A percentile compares a stretch with the other conserved stretches of the same genome.
phyloP scores from a whole-genome alignment of 2,113 vertebrate species.

The Platichthys stellatus region DNA sequence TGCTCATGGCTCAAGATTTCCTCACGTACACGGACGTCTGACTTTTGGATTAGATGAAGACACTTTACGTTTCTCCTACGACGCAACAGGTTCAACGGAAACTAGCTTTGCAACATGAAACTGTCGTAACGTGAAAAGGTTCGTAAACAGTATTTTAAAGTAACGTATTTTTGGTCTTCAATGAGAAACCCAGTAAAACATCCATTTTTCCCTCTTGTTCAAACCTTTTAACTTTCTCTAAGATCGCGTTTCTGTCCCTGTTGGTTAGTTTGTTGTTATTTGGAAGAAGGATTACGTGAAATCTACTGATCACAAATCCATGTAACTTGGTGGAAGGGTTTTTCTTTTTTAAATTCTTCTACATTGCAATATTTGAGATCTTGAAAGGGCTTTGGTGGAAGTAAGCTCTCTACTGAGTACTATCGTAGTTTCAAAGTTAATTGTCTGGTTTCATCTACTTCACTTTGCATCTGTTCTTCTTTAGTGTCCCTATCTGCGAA shows the following conservation, averaged over 20 bases:
- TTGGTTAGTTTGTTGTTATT: not conserved
- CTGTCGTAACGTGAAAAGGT: too few species aligned
- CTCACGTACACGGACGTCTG: constrained; percentile 4
- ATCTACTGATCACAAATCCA: not conserved
- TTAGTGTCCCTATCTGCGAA: not conserved
- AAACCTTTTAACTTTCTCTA: not conserved
- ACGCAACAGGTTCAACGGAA: not conserved
- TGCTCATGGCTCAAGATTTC: not conserved
- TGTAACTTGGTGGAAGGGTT: not conserved
- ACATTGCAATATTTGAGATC: too few species aligned
- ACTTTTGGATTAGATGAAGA: not conserved
- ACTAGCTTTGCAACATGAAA: not conserved
- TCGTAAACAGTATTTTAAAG: not conserved
- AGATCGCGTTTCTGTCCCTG: not conserved
- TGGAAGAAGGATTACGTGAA: not conserved
- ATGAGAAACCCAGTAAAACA: not conserved
- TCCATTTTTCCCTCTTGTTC: not conserved
- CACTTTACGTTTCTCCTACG: not conserved
- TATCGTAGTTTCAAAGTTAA: too few species aligned
- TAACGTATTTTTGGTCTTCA: constrained; percentile 14
- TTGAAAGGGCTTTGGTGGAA: too few species aligned
- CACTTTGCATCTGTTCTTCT: not conserved
- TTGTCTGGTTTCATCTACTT: too few species aligned
- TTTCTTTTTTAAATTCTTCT: too few species aligned
- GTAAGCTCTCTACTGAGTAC: too few species aligned